A percentile compares a stretch with the other conserved stretches of the same genome.
phyloP scores from a whole-genome alignment of 2,797 vertebrate genomes.

The Mus caroli region DNA sequence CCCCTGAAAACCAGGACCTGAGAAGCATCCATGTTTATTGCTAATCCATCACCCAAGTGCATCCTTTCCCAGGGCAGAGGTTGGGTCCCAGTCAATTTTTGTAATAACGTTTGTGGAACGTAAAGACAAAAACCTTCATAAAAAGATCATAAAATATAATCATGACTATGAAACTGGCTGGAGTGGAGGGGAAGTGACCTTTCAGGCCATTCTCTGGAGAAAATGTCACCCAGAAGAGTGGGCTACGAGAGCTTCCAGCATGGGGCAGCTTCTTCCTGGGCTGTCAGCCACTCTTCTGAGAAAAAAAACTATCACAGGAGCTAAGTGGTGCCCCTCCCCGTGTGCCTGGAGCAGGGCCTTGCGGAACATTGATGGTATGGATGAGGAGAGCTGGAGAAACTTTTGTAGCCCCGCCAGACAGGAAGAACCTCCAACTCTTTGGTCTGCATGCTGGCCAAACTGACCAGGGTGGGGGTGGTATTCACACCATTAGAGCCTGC shows the following conservation, averaged over 20 bases:
- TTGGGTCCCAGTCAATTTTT: neutral
- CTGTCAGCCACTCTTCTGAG: neutral
- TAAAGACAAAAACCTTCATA: conserved; percentile 59
- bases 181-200: conserved; percentile 44
- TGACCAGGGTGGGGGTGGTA: rapidly evolving
- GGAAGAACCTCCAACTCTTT: rapidly evolving
- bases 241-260: rapidly evolving
- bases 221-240: conserved; percentile 6
- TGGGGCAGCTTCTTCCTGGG: neutral
- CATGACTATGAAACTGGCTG: neutral
- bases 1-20: neutral
- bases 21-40: rapidly evolving
- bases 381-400: neutral
- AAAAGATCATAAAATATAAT: conserved; percentile 61
- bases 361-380: rapidly evolving
- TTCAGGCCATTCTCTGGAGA: neutral
- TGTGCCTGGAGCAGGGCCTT: neutral
- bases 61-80: neutral
- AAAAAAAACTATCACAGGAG: neutral
- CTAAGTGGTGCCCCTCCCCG: neutral
- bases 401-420: rapidly evolving
- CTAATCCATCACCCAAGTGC: neutral
- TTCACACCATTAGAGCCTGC: too few relatives aligned
- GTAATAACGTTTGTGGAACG: conserved; percentile 64
- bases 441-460: too few relatives aligned